Conservation (phyloP, 2,888 invertebrate species). For the Aplocera efformata region DNA sequence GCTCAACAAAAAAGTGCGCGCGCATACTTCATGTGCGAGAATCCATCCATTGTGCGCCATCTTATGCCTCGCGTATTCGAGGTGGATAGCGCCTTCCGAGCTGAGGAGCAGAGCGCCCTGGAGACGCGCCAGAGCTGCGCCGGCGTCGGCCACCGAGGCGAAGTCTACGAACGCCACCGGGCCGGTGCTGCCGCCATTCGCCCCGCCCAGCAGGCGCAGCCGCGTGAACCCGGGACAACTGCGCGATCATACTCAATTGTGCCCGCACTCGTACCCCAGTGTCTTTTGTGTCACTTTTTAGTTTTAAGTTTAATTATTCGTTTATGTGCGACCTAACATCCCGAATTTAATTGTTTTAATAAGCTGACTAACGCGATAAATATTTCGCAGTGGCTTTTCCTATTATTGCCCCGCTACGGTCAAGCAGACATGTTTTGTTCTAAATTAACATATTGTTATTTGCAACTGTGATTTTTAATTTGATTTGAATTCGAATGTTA, state of each 20-base stretch:
- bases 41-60: slow-evolving; percentile 89
- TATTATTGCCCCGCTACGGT: too few relatives aligned
- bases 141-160: slow-evolving; percentile 94
- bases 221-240: slow-evolving; percentile 99
- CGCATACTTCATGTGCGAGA: slow-evolving; percentile 79
- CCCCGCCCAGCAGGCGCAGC: slow-evolving; percentile 96
- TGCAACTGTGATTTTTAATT: too few relatives aligned
- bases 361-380: too few relatives aligned
- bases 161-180: slow-evolving; percentile 99
- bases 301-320: background rate
- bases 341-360: too few relatives aligned
- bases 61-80: slow-evolving; percentile 99
- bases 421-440: too few relatives aligned
- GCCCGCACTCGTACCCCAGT: slow-evolving; percentile 63
- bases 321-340: too few relatives aligned
- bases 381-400: too few relatives aligned
- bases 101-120: slow-evolving; percentile 98
- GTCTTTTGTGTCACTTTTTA: slow-evolving; percentile 6
- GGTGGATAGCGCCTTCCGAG: slow-evolving; percentile 98
- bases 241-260: slow-evolving; percentile 80
- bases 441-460: too few relatives aligned
- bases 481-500: too few relatives aligned
- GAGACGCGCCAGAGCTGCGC: slow-evolving; percentile 94
- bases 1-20: slow-evolving; percentile 47
- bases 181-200: slow-evolving; percentile 80